These are phyloP conservation scores for Lamellibrachia satsuma DNA, from an alignment of 2,888 invertebrate genomes.

Conservation along the genomic window DNA sequence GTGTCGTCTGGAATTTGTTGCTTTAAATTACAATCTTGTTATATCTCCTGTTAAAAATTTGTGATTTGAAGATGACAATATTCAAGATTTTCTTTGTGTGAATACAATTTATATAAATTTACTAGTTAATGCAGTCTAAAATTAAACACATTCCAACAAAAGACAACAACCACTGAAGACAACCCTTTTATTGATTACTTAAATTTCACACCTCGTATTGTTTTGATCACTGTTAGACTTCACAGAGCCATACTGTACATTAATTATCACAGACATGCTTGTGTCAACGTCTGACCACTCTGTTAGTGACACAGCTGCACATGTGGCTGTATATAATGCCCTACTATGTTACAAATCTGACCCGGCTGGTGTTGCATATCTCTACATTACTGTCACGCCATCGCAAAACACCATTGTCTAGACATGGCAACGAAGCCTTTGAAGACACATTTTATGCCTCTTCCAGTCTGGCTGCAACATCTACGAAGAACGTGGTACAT, in stretches of 20 bases:
- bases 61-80: too few relatives aligned
- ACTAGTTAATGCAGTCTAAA: too few relatives aligned
- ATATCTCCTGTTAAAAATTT: too few relatives aligned
- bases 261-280: not conserved
- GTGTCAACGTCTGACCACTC: not conserved
- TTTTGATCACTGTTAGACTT: not conserved
- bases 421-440: not conserved
- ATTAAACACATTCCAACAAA: not conserved
- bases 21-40: too few relatives aligned
- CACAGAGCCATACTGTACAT: not conserved
- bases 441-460: not conserved
- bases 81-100: too few relatives aligned
- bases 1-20: too few relatives aligned
- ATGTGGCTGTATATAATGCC: not conserved
- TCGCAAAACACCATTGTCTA: not conserved
- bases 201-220: not conserved
- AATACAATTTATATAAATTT: too few relatives aligned
- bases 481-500: not conserved
- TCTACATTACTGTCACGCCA: not conserved
- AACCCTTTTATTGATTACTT: constrained; percentile 6
- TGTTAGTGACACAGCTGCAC: not conserved
- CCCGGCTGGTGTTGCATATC: not conserved
- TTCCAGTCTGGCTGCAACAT: not conserved
- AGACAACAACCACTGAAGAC: not conserved
- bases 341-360: not conserved